phyloP scores from a whole-genome alignment of 1,140 invertebrate genomes.

The Armadillidium nasatum region DNA sequence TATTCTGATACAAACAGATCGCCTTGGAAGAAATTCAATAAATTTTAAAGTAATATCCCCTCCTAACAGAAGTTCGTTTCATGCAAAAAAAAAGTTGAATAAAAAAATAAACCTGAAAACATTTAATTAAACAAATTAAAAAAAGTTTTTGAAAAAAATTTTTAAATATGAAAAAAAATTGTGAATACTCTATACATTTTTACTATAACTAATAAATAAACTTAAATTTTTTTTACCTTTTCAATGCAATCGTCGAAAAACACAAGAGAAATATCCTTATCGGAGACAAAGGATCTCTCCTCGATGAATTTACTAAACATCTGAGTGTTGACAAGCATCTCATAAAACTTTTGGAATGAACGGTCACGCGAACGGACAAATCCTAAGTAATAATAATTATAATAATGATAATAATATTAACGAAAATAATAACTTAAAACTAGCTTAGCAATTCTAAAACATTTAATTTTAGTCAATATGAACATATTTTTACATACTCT shows the following conservation, averaged over 20 bases:
- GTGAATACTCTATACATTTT: too few species aligned
- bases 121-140: too few species aligned
- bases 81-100: too few species aligned
- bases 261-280: slow-evolving; percentile 84
- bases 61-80: too few species aligned
- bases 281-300: slow-evolving; percentile 95
- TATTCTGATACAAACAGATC: too few species aligned
- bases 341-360: slow-evolving; percentile 85
- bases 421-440: neutral
- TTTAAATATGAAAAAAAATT: too few species aligned
- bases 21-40: too few species aligned
- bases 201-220: too few species aligned
- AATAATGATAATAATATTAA: neutral
- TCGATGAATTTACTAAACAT: slow-evolving; percentile 95
- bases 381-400: slow-evolving; percentile 49
- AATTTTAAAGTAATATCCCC: too few species aligned
- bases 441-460: slow-evolving; percentile 18
- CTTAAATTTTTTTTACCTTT: slow-evolving; percentile 52
- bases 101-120: too few species aligned
- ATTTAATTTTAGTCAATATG: slow-evolving; percentile 44
- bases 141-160: too few species aligned
- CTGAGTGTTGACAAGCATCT: slow-evolving; percentile 83
- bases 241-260: slow-evolving; percentile 98
- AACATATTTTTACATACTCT: too few species aligned
- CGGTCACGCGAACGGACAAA: slow-evolving; percentile 66